Conservation (phyloP, 2,113 vertebrate genomes). For the Psephotus haematonotus region DNA sequence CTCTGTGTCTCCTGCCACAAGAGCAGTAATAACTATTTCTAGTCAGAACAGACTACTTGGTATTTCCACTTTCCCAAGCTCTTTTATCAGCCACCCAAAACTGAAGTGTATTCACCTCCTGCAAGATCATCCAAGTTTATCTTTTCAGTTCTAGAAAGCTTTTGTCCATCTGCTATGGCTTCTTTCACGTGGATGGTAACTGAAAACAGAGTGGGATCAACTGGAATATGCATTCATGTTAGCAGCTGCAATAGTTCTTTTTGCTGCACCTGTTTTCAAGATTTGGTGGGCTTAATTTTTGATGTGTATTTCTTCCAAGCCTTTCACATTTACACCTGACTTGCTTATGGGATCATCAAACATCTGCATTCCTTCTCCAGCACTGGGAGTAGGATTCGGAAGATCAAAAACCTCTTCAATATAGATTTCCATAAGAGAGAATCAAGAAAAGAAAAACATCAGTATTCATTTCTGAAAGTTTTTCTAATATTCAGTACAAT, state of each 20-base stretch:
- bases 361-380: slow-evolving; percentile 83
- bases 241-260: slow-evolving; percentile 84
- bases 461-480: slow-evolving; percentile 80
- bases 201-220: slow-evolving; percentile 84
- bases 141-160: slow-evolving; percentile 89
- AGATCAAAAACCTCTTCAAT: slow-evolving; percentile 89
- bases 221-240: slow-evolving; percentile 88
- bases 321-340: slow-evolving; percentile 86
- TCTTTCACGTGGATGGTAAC: slow-evolving; percentile 89
- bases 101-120: slow-evolving; percentile 83
- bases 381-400: slow-evolving; percentile 79
- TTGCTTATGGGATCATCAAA: slow-evolving; percentile 88
- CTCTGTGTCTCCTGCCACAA: slow-evolving; percentile 87
- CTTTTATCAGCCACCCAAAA: slow-evolving; percentile 86
- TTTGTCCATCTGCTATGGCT: slow-evolving; percentile 81
- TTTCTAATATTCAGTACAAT: slow-evolving; percentile 86
- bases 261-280: slow-evolving; percentile 82
- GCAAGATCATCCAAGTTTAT: slow-evolving; percentile 88
- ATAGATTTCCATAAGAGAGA: slow-evolving; percentile 86
- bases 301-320: slow-evolving; percentile 87
- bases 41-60: slow-evolving; percentile 86
- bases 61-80: slow-evolving; percentile 88
- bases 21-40: slow-evolving; percentile 84
- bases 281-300: slow-evolving; percentile 89
- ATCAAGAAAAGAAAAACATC: slow-evolving; percentile 78